Evolutionary conservation across 2,113 vertebrate species (phyloP).

Genomic region (Enhydra lutris): DNA sequence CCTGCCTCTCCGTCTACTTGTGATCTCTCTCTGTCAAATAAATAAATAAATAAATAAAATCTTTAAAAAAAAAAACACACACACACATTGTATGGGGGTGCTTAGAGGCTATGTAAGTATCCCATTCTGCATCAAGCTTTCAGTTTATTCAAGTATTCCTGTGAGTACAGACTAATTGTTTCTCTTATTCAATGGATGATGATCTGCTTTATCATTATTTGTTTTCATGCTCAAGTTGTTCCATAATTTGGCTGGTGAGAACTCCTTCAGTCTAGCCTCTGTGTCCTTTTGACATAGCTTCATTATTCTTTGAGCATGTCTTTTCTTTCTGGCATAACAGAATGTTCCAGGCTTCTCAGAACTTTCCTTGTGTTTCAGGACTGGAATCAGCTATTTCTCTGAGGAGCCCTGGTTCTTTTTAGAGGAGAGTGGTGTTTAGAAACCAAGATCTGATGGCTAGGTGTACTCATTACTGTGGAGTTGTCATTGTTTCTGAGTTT

Average conservation of each 20-base stretch:
- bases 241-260: background rate
- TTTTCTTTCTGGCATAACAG: background rate
- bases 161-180: background rate
- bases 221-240: conserved; percentile 7
- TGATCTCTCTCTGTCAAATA: no score
- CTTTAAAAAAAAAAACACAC: no score
- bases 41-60: no score
- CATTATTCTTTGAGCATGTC: background rate
- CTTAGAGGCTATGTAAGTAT: background rate
- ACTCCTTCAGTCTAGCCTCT: background rate
- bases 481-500: background rate
- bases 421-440: background rate
- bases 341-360: background rate
- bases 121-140: background rate
- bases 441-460: background rate
- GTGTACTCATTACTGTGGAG: background rate
- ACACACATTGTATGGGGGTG: background rate
- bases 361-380: background rate
- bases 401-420: background rate
- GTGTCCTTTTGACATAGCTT: background rate
- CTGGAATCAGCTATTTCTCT: background rate
- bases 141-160: background rate
- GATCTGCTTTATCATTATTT: background rate
- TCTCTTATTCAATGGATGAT: background rate
- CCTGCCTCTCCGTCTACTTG: no score